Conservation (phyloP, 2,888 invertebrate species). For the Xylota segnis region DNA sequence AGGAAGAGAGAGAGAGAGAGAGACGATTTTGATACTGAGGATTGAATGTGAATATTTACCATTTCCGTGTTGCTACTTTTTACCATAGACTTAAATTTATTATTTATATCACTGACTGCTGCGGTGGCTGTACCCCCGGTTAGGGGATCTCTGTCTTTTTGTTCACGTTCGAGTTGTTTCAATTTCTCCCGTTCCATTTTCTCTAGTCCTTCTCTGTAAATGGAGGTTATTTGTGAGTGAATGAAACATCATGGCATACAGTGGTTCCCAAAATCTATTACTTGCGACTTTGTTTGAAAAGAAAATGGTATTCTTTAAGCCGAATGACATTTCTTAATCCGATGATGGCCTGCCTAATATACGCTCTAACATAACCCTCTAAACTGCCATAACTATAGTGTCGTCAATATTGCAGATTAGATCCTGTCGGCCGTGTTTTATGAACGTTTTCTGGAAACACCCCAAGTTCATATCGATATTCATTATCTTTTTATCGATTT, state of each 20-base stretch:
- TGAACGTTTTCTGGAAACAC: too few species aligned
- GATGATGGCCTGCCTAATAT: too few species aligned
- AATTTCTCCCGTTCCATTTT: conserved; percentile 98
- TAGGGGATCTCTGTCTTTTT: conserved; percentile 58
- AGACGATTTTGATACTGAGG: conserved; percentile 9
- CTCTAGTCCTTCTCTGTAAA: conserved; percentile 90
- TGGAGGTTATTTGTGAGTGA: not conserved
- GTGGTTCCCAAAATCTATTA: not conserved
- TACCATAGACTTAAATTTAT: conserved; percentile 71
- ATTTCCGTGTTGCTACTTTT: conserved; percentile 69
- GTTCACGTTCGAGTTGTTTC: conserved; percentile 92
- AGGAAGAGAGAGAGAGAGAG: conserved; percentile 38
- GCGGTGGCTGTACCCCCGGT: conserved; percentile 78
- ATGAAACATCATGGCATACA: not conserved
- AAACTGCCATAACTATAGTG: too few species aligned
- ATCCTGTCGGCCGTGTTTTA: too few species aligned
- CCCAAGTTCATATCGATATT: too few species aligned
- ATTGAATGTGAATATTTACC: conserved; percentile 67
- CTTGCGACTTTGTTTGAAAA: too few species aligned
- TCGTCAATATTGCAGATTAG: too few species aligned
- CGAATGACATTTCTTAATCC: too few species aligned
- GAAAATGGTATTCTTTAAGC: too few species aligned
- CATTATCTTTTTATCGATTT: too few species aligned
- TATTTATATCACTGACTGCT: conserved; percentile 75
- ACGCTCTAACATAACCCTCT: too few species aligned